Evolutionary conservation across 2,797 vertebrate species (phyloP).

Genomic region (Coluber constrictor): DNA sequence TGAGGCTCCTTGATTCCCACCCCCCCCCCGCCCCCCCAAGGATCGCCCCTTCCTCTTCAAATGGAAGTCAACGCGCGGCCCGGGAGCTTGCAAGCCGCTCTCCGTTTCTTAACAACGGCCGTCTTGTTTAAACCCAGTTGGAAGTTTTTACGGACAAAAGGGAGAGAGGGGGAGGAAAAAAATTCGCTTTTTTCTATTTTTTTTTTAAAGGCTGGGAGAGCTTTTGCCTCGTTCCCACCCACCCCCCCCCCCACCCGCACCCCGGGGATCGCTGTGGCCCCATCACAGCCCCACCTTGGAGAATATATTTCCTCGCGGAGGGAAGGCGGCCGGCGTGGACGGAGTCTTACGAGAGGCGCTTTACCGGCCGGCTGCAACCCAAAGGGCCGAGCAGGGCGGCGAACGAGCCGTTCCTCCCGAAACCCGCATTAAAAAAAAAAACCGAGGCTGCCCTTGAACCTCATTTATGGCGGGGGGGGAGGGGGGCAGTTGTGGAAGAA

Average conservation of each 20-base stretch:
- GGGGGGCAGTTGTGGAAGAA: background rate
- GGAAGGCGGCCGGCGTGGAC: too few relatives aligned
- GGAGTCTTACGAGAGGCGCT: background rate
- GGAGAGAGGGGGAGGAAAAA: too few relatives aligned
- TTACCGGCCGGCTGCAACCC: background rate
- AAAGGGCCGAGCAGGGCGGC: background rate
- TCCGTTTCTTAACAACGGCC: background rate
- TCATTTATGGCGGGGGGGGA: background rate
- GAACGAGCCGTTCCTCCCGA: conserved; percentile 12
- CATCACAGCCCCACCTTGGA: background rate
- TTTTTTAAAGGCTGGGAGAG: background rate
- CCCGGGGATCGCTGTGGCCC: background rate
- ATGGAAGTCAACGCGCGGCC: background rate
- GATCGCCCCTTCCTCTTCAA: background rate
- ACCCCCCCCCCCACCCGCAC: too few relatives aligned
- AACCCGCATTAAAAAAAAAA: too few relatives aligned
- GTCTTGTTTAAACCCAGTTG: background rate
- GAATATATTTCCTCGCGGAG: background rate
- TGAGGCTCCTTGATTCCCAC: background rate
- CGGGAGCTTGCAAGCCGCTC: background rate
- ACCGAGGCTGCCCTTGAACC: background rate
- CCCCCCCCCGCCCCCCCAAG: background rate
- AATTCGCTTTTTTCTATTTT: fast-evolving
- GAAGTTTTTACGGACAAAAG: background rate
- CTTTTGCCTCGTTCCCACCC: background rate